Evolutionary conservation across 2,113 vertebrate genomes (phyloP).

Genomic region (Brachirus orientalis): DNA sequence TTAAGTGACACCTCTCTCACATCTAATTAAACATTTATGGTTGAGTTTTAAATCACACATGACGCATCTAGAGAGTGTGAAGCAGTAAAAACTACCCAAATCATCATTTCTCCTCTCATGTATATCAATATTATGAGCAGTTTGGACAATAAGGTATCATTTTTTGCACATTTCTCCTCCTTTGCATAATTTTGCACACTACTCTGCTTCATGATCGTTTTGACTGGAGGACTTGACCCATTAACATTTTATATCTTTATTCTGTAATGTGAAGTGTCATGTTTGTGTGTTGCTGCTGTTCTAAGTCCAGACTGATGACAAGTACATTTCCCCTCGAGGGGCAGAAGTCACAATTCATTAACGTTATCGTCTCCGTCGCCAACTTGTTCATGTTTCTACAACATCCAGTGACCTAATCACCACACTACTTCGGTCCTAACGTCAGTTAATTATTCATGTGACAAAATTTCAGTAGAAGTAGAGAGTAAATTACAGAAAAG

Average conservation of each 20-base stretch:
- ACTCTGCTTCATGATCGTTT: neutral
- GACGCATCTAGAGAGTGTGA: neutral
- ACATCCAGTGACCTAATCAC: neutral
- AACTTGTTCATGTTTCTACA: neutral
- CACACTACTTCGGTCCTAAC: neutral
- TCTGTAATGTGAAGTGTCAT: neutral
- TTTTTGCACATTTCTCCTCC: neutral
- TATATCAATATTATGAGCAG: neutral
- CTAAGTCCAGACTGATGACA: neutral
- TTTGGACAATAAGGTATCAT: neutral
- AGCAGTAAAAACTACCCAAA: neutral
- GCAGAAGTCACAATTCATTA: neutral
- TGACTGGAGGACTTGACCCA: neutral
- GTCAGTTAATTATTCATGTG: neutral
- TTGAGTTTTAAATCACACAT: conserved; percentile 35
- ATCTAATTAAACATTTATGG: conserved; percentile 75
- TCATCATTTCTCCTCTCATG: neutral
- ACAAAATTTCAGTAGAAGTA: neutral
- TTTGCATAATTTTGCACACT: neutral
- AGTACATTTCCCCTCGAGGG: neutral
- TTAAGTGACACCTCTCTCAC: conserved; percentile 66
- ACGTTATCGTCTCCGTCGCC: neutral
- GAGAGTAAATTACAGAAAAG: neutral
- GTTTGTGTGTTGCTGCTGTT: neutral
- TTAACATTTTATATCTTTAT: neutral